Evolutionary conservation across 2,113 vertebrate genomes (phyloP).

Genomic region (Microtus pennsylvanicus): DNA sequence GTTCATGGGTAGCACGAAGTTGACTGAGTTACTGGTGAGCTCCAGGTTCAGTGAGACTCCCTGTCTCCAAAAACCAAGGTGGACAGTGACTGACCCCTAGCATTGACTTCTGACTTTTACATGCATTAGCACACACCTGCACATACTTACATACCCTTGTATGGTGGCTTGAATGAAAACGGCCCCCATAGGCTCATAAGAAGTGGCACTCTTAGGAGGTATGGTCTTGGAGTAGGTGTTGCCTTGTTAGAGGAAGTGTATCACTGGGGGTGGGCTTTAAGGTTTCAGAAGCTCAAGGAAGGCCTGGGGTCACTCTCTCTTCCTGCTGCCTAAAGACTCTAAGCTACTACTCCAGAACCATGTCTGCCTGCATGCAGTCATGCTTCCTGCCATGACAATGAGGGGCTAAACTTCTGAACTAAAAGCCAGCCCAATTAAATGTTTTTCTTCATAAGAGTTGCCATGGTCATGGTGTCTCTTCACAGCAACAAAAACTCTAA

Average conservation of each 20-base stretch:
- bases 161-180: neutral
- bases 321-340: neutral
- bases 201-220: too few relatives aligned
- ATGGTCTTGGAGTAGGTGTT: too few relatives aligned
- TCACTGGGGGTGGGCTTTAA: neutral
- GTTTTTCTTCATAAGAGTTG: neutral
- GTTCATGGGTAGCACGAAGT: neutral
- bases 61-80: neutral
- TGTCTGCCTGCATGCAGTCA: neutral
- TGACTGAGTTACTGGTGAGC: neutral
- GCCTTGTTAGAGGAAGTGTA: too few relatives aligned
- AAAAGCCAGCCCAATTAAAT: neutral
- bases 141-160: too few relatives aligned
- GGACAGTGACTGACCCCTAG: too few relatives aligned
- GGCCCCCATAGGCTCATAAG: neutral
- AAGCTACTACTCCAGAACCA: neutral
- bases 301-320: neutral
- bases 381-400: neutral
- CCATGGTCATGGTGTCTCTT: neutral
- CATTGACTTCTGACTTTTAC: neutral
- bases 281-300: neutral
- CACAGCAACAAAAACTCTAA: too few relatives aligned
- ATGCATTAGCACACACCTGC: neutral
- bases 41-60: neutral
- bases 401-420: neutral